These are phyloP conservation scores for Anastrepha ludens DNA, from an alignment of 1,140 invertebrate species.

Conservation along the genomic window DNA sequence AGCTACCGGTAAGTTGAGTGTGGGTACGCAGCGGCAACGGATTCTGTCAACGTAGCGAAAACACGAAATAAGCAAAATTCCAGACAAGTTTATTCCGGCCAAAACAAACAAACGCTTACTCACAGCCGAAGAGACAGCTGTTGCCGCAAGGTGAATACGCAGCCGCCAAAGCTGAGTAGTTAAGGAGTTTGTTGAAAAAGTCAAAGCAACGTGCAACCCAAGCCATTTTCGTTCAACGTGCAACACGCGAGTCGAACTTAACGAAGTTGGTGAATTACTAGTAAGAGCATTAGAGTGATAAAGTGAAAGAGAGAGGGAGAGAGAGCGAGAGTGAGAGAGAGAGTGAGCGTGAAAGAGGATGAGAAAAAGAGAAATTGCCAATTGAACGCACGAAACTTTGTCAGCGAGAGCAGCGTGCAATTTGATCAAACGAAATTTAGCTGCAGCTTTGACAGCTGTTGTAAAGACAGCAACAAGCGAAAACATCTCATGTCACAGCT, in stretches of 20 bases:
- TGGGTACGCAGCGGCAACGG: background rate
- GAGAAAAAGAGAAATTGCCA: background rate
- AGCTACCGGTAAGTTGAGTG: constrained; percentile 9
- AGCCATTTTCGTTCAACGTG: constrained; percentile 35
- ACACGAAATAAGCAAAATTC: constrained; percentile 24
- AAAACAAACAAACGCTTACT: constrained; percentile 6
- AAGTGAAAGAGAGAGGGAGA: background rate
- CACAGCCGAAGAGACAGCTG: background rate
- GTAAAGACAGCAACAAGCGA: background rate
- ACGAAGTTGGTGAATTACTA: background rate
- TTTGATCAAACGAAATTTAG: background rate
- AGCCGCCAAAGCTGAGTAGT: background rate
- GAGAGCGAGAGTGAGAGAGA: background rate
- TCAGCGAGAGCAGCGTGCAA: background rate
- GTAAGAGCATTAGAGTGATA: background rate
- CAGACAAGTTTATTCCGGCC: background rate
- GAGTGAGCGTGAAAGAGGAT: background rate
- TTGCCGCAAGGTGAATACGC: background rate
- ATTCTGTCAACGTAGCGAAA: background rate
- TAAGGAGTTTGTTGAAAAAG: background rate
- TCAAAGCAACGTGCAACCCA: background rate
- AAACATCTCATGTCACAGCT: constrained; percentile 11
- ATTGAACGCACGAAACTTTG: background rate
- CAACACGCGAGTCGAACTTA: background rate
- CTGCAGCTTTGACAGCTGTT: background rate